Base-by-base conservation (phyloP, 1,140 invertebrate species). In the Drosophila lowei region DNA sequence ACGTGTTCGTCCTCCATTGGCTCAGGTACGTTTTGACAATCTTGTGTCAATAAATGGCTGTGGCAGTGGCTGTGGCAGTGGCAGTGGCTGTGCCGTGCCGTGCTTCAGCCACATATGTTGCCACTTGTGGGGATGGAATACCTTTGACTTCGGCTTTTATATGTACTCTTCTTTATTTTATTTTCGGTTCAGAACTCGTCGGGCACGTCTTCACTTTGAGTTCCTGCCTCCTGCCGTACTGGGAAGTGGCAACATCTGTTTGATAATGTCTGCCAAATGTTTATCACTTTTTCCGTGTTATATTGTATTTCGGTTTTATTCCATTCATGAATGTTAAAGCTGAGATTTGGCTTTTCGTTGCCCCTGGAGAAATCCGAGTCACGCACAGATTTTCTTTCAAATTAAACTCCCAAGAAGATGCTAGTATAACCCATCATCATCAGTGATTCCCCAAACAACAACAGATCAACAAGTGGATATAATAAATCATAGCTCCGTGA, bases 31-130 rank as follows among this genome's bases (percentile, higher is more conserved):
- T 78, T 71, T 58, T 67, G 57, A 72, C 72, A 76, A 76, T 77
- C 63, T 80, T 77, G 49, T 84, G 71, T 71, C 79, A 74, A 84
- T 83, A 74, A 74, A 78, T 58, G 79, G 56, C 50, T 41, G 66
- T 63, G 30, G 30, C 9, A 3, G 28, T 7, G 28, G 23, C 6
- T 9, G 30, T 30, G 30, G 8, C 30, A 3, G 28, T 6, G 7
- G 23, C 28, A 2, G 28, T 8, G 28, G 7, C 18, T 0, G 18
- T 18, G 18, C 18, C 2, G 18, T 18, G 18, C 34, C 4, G 30
- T 63, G 64, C 57, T 50, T 66, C 56, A 47, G 67, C 81, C 81
- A 67, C 72, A 86, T 85, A 86, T 85, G 80, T 60, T 85, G 55
- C 73, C 77, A 85, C 63, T 86, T 77, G 49, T 54, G 62, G 56